These are phyloP conservation scores for Octopus bimaculoides DNA, from an alignment of 1,140 invertebrate genomes.

Conservation along the genomic window DNA sequence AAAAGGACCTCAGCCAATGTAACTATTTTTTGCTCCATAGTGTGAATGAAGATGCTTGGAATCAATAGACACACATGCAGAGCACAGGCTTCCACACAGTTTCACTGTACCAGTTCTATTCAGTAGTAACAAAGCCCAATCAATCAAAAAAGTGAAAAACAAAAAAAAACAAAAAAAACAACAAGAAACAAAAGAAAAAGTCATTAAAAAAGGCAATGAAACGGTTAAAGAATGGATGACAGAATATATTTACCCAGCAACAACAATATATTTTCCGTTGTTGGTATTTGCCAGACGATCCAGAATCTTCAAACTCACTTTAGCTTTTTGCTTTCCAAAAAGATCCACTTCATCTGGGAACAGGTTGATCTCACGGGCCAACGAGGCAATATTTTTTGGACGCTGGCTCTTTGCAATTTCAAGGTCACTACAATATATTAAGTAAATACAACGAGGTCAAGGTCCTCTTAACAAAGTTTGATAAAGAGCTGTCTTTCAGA, in stretches of 20 bases:
- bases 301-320: constrained; percentile 82
- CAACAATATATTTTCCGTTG: constrained; percentile 91
- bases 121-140: too few relatives aligned
- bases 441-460: not conserved
- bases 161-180: not conserved
- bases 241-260: constrained; percentile 75
- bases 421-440: constrained; percentile 70
- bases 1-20: too few relatives aligned
- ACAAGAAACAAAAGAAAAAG: not conserved
- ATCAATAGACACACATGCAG: too few relatives aligned
- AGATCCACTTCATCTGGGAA: constrained; percentile 76
- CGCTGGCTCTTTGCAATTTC: constrained; percentile 81
- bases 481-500: too few relatives aligned
- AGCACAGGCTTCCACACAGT: too few relatives aligned
- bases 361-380: constrained; percentile 62
- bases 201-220: not conserved
- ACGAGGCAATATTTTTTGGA: constrained; percentile 75
- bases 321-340: constrained; percentile 94
- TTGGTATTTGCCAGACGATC: constrained; percentile 70
- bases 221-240: not conserved
- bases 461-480: too few relatives aligned
- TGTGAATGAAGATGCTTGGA: too few relatives aligned
- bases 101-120: too few relatives aligned
- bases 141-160: too few relatives aligned
- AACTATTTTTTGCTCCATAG: too few relatives aligned